Evolutionary conservation across 2,888 invertebrate genomes (phyloP), one percentile per base, ranked within the genome.

Genomic region (Hyppa rectilinea): DNA sequence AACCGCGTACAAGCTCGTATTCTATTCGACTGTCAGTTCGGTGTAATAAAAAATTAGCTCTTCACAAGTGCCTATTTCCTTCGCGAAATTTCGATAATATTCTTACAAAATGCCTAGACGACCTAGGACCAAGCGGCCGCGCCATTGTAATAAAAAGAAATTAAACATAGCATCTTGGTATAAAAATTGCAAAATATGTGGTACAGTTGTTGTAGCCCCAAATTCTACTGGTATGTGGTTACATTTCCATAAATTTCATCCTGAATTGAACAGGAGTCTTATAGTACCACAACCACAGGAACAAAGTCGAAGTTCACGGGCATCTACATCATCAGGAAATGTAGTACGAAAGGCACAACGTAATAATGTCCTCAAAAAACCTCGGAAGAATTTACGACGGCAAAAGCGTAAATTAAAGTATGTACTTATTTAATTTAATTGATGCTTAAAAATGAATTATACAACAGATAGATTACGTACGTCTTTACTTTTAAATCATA

Each of bases 161-260:
- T 47, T 7, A 20, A 45, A 62, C 38, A 23, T 45, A 47, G 14
- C 23, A 14, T 69, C 69, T 26, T 73, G 76, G 73, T 58, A 62
- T 29, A 78, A 52, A 26, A 56, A 62, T 0, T 75, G 75, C 10
- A 75, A 62, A 52, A 34, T 78, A 45, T 75, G 75, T 60, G 72
- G 49, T 36, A 20, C 23, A 10, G 2, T 43, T n/a, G 34, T 75
- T 23, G 59, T 50, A n/a, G 20, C 52, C 4, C 68, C 73, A 36
- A 47, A 76, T 47, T 40, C 53, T 9, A 29, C 6, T 3, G 71
- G 47, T 64, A 71, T 78, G 59, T 60, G 72, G 72, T 45, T 71
- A 29, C 75, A 75, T 55, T 75, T 55, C 36, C 14, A 60, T 2
- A 50, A 47, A 20, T 20, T 5, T 12, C 75, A 75, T 29, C 75